Percentiles rank a stretch among this genome's conserved stretches.
Evolutionary conservation across 2,888 invertebrate genomes (phyloP).

Genomic region (Aproaerema taeniolella): DNA sequence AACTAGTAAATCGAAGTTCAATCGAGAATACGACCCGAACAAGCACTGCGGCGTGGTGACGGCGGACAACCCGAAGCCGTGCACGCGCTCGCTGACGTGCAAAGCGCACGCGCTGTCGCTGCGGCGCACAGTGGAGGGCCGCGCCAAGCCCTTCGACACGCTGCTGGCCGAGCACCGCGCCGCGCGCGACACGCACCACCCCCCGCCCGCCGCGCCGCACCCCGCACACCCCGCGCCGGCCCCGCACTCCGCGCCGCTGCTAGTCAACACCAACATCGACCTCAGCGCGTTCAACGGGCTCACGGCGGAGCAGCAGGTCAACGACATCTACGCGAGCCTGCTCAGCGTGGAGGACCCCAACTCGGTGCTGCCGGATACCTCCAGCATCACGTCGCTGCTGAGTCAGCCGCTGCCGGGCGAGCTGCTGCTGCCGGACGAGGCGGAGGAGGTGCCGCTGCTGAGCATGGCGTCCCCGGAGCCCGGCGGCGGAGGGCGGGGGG

Average conservation of each 20-base stretch:
- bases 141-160: constrained; percentile 85
- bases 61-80: constrained; percentile 82
- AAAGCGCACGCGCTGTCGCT: constrained; percentile 83
- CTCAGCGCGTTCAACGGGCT: constrained; percentile 53
- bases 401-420: constrained; percentile 49
- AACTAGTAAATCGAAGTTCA: constrained; percentile 61
- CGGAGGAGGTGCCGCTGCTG: constrained; percentile 38
- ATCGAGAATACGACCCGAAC: constrained; percentile 87
- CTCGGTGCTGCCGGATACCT: constrained; percentile 51
- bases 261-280: constrained; percentile 56
- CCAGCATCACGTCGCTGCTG: constrained; percentile 53
- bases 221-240: constrained; percentile 18
- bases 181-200: constrained; percentile 70
- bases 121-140: constrained; percentile 82
- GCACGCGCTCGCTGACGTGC: constrained; percentile 87
- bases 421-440: constrained; percentile 48
- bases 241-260: constrained; percentile 43
- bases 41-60: constrained; percentile 89
- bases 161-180: constrained; percentile 85
- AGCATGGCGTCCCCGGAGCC: constrained; percentile 33
- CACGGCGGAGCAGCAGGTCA: constrained; percentile 58
- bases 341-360: constrained; percentile 55
- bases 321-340: constrained; percentile 60
- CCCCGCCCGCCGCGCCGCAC: constrained; percentile 31
- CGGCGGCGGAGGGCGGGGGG: too few species aligned